Base-by-base conservation (phyloP, 2,113 vertebrate species). In the Petromus typicus region DNA sequence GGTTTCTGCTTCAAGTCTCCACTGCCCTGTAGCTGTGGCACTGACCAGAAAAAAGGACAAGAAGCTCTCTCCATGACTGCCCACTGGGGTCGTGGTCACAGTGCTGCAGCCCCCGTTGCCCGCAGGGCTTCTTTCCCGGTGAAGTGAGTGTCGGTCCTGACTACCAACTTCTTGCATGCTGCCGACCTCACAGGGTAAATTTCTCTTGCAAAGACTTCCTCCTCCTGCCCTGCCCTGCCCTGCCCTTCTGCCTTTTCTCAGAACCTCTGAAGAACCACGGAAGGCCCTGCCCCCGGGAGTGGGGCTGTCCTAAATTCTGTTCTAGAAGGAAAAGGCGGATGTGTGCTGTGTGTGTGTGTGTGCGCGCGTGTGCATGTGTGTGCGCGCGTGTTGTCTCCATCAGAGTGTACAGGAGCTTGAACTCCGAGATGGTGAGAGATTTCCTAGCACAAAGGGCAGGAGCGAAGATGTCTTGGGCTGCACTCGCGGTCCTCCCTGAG, bases 331-430 rank as follows among this genome's bases (percentile, higher is more conserved):
- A 59, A 56, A 56, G 37, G 25, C 0, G 37, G 20, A n/a, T n/a
- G 34, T 17, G 7, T 32, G n/a, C 43, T 45, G 8, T 45, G 18
- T 18, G 4, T 57, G 48, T 78, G 40, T 37, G 34, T 23, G 40
- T 59, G 69, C 73, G 66, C 20, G 7, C 30, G 40, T 79, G 34
- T 40, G 23, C 5, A 54, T 23, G 43, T 61, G 57, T 57, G 20
- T 34, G 54, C 25, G 20, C 20, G n/a, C 27, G 23, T 61, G 18
- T 27, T 12, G 30, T 48, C 54, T 73, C 48, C 43, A 63, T 34
- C 67, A 85, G 32, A 17, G 86, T 76, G 71, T 56, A 93, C 92
- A 94, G 61, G 67, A 88, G 95, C 32, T 13, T 93, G 91, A 90
- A 73, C 10, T 30, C 64, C 56, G 73, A 43, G 63, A 63, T 84